These are phyloP conservation scores for Geophilus truncorum DNA, from an alignment of 2,888 invertebrate species.

Conservation along the genomic window DNA sequence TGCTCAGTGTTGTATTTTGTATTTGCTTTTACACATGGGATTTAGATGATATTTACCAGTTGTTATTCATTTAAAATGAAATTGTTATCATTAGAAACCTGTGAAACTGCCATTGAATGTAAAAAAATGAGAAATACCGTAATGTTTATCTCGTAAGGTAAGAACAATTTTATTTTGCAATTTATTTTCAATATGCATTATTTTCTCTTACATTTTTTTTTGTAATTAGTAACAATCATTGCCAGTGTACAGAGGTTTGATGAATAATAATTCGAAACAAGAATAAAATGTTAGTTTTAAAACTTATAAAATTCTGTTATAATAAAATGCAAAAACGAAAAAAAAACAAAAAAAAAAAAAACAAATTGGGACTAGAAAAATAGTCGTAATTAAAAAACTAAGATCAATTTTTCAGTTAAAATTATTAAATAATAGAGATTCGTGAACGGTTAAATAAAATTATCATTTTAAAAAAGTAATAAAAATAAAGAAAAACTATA, in stretches of 20 bases:
- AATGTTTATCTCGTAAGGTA: not conserved
- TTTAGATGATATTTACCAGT: not conserved
- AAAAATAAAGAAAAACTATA: not conserved
- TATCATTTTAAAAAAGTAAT: not conserved
- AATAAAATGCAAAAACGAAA: too few species aligned
- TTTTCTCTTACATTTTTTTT: not conserved
- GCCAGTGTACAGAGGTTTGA: not conserved
- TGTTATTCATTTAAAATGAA: not conserved
- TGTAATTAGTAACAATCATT: not conserved
- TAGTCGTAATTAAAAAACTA: not conserved
- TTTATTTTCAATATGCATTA: not conserved
- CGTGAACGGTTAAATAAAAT: constrained; percentile 2
- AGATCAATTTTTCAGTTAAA: not conserved
- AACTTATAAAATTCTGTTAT: too few species aligned
- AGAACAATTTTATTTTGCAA: not conserved
- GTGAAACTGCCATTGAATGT: not conserved
- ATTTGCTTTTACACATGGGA: not conserved
- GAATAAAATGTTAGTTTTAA: not conserved
- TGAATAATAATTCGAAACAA: not conserved
- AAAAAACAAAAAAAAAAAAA: too few species aligned
- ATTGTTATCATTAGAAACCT: not conserved
- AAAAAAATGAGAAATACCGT: not conserved
- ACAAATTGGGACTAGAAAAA: too few species aligned
- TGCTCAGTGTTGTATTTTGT: not conserved
- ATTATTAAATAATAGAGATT: not conserved